phyloP scores from a whole-genome alignment of 2,113 vertebrate genomes.

The Leptosomus discolor region DNA sequence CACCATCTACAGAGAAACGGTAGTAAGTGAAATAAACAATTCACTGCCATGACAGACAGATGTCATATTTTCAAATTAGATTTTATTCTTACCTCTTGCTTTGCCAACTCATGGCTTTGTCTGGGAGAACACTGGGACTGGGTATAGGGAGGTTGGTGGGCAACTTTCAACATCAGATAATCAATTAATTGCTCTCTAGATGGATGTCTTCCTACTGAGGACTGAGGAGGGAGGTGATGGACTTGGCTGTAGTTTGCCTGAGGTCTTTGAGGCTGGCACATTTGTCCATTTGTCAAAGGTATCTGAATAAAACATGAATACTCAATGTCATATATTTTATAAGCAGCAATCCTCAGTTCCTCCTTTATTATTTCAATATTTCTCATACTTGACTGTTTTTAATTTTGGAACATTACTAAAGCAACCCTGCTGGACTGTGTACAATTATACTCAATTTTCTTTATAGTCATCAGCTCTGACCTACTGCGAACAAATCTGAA shows the following conservation, averaged over 20 bases:
- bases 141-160: slow-evolving; percentile 78
- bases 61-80: not conserved
- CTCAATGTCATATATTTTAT: not conserved
- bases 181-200: slow-evolving; percentile 97
- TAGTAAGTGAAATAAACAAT: not conserved
- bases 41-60: not conserved
- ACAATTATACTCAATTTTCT: not conserved
- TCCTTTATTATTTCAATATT: not conserved
- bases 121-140: slow-evolving; percentile 81
- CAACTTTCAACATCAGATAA: slow-evolving; percentile 96
- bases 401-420: not conserved
- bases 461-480: not conserved
- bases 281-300: slow-evolving; percentile 95
- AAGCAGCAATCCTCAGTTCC: not conserved
- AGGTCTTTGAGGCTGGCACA: slow-evolving; percentile 83
- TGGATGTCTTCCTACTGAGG: slow-evolving; percentile 88
- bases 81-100: slow-evolving; percentile 84
- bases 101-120: slow-evolving; percentile 78
- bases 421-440: not conserved
- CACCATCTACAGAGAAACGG: not conserved
- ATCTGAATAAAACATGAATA: slow-evolving; percentile 80
- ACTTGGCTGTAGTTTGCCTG: slow-evolving; percentile 82
- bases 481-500: not conserved
- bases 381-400: not conserved
- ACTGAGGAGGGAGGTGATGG: slow-evolving; percentile 76